These are phyloP conservation scores for Tetropium fuscum DNA, from an alignment of 2,888 invertebrate species.

Conservation along the genomic window DNA sequence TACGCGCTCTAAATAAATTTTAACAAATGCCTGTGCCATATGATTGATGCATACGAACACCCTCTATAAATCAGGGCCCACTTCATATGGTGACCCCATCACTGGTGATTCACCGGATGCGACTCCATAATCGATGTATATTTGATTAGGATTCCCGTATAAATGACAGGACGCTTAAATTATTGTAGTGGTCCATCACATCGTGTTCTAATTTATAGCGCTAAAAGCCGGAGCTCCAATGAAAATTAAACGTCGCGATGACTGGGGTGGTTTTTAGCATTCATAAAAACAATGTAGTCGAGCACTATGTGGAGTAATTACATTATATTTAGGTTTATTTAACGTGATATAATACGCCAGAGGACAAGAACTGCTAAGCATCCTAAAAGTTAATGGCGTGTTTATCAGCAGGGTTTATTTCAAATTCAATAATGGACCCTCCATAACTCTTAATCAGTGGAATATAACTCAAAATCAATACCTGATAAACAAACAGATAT, in stretches of 20 bases:
- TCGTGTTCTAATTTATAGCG: slow-evolving; percentile 24
- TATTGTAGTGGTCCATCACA: slow-evolving; percentile 35
- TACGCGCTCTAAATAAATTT: slow-evolving; percentile 15
- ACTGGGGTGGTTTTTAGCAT: slow-evolving; percentile 15
- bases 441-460: too few species aligned
- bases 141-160: slow-evolving; percentile 48
- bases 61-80: slow-evolving; percentile 38
- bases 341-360: too few species aligned
- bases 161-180: slow-evolving; percentile 41
- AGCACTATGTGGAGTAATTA: slow-evolving; percentile 2
- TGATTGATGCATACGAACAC: slow-evolving; percentile 22
- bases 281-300: slow-evolving; percentile 13
- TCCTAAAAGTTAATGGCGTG: too few species aligned
- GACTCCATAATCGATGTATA: slow-evolving; percentile 51
- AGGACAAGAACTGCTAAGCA: too few species aligned
- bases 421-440: too few species aligned
- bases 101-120: slow-evolving; percentile 50
- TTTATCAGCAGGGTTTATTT: too few species aligned
- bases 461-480: too few species aligned
- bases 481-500: too few species aligned
- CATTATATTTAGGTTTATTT: slow-evolving; percentile 8
- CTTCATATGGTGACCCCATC: slow-evolving; percentile 37
- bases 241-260: slow-evolving; percentile 18
- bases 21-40: slow-evolving; percentile 1
- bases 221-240: too few species aligned